Evolutionary conservation across 2,113 vertebrate species (phyloP).

Genomic region (Corynorhinus townsendii): DNA sequence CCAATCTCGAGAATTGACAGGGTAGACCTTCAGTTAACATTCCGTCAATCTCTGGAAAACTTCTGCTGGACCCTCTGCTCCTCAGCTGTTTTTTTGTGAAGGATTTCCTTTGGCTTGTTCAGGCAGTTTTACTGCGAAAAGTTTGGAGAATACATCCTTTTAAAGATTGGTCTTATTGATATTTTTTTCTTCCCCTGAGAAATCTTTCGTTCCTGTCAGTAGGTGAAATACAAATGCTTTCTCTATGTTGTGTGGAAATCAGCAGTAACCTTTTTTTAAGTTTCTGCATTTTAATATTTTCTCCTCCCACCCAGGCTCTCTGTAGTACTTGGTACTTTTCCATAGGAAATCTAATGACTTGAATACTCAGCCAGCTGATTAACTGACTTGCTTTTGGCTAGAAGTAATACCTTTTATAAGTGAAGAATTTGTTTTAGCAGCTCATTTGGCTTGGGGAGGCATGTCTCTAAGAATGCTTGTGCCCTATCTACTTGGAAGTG

Average conservation of each 20-base stretch:
- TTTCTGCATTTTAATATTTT: conserved; percentile 51
- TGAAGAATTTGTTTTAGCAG: conserved; percentile 25
- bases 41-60: conserved; percentile 6
- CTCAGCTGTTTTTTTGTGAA: not conserved
- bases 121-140: not conserved
- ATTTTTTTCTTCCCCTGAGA: not conserved
- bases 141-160: not conserved
- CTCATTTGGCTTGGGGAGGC: not conserved
- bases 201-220: not conserved
- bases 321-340: conserved; percentile 51
- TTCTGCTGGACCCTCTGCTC: conserved; percentile 7
- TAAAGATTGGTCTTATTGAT: conserved; percentile 25
- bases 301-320: conserved; percentile 36
- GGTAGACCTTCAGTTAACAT: not conserved
- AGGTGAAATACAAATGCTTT: not conserved
- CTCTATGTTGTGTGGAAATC: not conserved
- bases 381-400: not conserved
- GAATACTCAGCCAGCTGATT: not conserved
- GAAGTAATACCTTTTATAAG: conserved; percentile 42
- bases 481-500: not conserved
- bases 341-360: conserved; percentile 24
- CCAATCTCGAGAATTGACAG: not conserved
- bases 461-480: not conserved
- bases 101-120: conserved; percentile 27
- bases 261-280: conserved; percentile 7